Evolutionary conservation across 2,113 vertebrate genomes (phyloP).

Genomic region (Stictonetta naevosa): DNA sequence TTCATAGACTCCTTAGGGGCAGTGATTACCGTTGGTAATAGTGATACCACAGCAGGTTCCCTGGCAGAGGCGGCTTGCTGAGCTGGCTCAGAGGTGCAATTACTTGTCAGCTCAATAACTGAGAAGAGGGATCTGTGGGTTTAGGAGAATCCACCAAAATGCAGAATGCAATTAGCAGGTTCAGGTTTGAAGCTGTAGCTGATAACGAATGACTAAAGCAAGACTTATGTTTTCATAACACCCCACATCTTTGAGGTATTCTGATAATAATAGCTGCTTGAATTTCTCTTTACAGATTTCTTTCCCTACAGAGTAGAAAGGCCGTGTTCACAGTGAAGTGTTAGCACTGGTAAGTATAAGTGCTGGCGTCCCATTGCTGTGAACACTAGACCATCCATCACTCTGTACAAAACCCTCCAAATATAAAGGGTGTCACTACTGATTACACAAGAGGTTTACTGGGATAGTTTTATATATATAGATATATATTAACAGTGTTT

Average conservation of each 20-base stretch:
- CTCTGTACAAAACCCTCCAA: neutral
- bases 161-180: constrained; percentile 33
- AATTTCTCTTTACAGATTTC: neutral
- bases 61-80: constrained; percentile 44
- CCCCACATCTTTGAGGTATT: neutral
- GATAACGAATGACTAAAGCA: neutral
- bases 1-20: constrained; percentile 50
- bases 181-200: constrained; percentile 4
- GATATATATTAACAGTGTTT: neutral
- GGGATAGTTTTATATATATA: neutral
- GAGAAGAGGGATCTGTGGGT: constrained; percentile 18
- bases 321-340: neutral
- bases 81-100: constrained; percentile 62
- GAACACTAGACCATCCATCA: neutral
- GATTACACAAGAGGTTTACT: neutral
- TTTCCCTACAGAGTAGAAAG: neutral
- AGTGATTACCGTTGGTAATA: constrained; percentile 61
- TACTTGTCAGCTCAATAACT: constrained; percentile 48
- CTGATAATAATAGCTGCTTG: neutral
- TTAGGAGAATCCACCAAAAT: constrained; percentile 52
- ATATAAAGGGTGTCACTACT: neutral
- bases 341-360: neutral
- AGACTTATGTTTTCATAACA: constrained; percentile 28
- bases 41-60: constrained; percentile 63
- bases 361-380: neutral